Evolutionary conservation across 2,797 vertebrate species (phyloP), one percentile per base, ranked within the genome.

Genomic region (Mormyrus proboscirostris): DNA sequence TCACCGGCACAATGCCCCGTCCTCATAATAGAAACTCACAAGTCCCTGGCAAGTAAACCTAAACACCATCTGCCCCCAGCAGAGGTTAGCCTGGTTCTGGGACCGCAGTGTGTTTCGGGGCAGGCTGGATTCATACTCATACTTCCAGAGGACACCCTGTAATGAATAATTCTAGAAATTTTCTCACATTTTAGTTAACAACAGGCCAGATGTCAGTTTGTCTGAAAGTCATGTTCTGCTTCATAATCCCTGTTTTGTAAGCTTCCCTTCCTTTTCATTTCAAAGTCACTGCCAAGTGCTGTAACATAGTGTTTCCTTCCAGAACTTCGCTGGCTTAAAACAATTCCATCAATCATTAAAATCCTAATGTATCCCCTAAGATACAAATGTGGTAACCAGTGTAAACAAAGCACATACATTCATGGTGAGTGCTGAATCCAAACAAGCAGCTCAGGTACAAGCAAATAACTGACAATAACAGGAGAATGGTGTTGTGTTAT

Each of bases 291-390:
- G 95, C 95, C 95, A 95, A 94, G 91, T 22, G n/a, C 19, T 65
- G 86, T 65, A 88, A 88, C 59, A 88, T 65, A 49, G 57, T 65
- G 57, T 49, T 9, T 59, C 59, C 55, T 69, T 88, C 86, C 86
- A 88, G 57, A 95, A 92, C 94, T 94, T 95, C 93, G 93, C 93
- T 94, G 94, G 94, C 93, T 65, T 95, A 95, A 95, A 96, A 95
- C 95, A 96, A 95, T 95, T 93, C 95, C 95, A 96, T 96, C 94
- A 95, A 95, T 96, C 95, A 96, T 92, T 91, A 53, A 29, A 79
- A 92, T 92, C 91, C 82, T 90, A 90, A 91, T 90, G 69, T 90
- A 94, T 92, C 91, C 59, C 88, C 92, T 92, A 92, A 94, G 93
- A 94, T 88, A 91, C 93, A 93, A 82, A 89, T 59, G 73, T 59